Conservation (phyloP, 92 coral and sea anemone species). For the Phenganax subtilis region DNA sequence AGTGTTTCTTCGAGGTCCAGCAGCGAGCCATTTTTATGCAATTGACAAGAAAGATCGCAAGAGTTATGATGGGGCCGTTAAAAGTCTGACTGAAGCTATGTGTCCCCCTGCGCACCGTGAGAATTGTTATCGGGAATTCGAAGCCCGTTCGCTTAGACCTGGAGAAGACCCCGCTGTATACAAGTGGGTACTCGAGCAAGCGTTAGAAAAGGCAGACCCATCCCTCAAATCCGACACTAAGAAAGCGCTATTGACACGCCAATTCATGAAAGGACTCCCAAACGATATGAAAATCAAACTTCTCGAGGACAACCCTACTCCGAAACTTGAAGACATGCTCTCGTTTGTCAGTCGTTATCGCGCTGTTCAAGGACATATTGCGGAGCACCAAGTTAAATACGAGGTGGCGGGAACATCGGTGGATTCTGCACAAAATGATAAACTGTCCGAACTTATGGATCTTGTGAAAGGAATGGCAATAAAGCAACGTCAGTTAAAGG, state of each 20-base stretch:
- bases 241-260: slow-evolving; percentile 3
- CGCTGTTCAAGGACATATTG: slow-evolving; percentile 11
- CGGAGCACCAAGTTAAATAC: slow-evolving; percentile 2
- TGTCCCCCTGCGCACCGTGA: slow-evolving; percentile 10
- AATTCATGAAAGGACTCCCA: slow-evolving; percentile 11
- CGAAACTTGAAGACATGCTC: neutral
- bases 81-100: neutral
- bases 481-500: neutral
- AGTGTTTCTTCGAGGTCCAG: slow-evolving; percentile 9
- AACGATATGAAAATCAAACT: neutral
- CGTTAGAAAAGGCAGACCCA: too few species aligned
- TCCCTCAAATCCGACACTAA: too few species aligned
- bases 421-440: neutral
- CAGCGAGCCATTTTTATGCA: slow-evolving; percentile 13
- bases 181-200: too few species aligned
- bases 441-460: neutral
- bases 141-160: neutral
- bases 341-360: slow-evolving; percentile 15
- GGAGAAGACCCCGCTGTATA: neutral
- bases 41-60: neutral
- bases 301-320: neutral
- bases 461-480: neutral
- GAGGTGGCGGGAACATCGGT: slow-evolving; percentile 6
- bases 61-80: neutral
- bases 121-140: neutral